A percentile compares a stretch with the other conserved stretches of the same genome.
phyloP scores from a whole-genome alignment of 2,888 invertebrate species.

The Cryptus armator region DNA sequence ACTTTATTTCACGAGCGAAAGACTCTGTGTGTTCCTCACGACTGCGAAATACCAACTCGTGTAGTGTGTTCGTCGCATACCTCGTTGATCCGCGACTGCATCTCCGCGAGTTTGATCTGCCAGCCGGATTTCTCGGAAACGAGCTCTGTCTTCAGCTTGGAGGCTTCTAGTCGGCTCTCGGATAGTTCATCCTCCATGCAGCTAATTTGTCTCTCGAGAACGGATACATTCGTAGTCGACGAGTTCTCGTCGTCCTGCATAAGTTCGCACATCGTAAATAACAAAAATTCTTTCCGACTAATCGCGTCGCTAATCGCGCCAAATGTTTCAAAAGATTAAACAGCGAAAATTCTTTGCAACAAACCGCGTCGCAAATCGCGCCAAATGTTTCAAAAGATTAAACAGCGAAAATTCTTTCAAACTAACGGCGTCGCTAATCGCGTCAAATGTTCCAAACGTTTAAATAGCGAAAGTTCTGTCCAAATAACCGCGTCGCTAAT shows the following conservation, averaged over 20 bases:
- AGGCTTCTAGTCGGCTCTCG: slow-evolving; percentile 92
- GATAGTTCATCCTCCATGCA: slow-evolving; percentile 95
- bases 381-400: background rate
- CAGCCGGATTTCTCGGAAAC: slow-evolving; percentile 94
- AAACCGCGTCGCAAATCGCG: too few species aligned
- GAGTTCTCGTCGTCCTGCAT: slow-evolving; percentile 85
- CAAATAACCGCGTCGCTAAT: background rate
- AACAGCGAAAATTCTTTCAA: background rate
- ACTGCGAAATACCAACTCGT: background rate
- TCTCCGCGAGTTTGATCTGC: slow-evolving; percentile 94
- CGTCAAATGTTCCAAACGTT: background rate
- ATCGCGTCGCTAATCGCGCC: too few species aligned
- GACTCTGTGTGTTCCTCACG: too few species aligned
- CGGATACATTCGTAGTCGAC: slow-evolving; percentile 87
- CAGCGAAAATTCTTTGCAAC: background rate
- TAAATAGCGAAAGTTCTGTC: background rate
- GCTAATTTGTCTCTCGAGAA: slow-evolving; percentile 93
- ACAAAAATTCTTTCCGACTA: background rate
- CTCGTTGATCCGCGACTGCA: slow-evolving; percentile 95
- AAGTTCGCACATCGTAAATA: background rate
- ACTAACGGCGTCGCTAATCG: background rate
- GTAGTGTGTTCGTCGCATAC: slow-evolving; percentile 82
- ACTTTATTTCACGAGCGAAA: too few species aligned
- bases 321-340: too few species aligned
- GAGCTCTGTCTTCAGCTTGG: slow-evolving; percentile 95